Evolutionary conservation across 2,888 invertebrate genomes (phyloP).

Genomic region (Ypsolopha sequella): DNA sequence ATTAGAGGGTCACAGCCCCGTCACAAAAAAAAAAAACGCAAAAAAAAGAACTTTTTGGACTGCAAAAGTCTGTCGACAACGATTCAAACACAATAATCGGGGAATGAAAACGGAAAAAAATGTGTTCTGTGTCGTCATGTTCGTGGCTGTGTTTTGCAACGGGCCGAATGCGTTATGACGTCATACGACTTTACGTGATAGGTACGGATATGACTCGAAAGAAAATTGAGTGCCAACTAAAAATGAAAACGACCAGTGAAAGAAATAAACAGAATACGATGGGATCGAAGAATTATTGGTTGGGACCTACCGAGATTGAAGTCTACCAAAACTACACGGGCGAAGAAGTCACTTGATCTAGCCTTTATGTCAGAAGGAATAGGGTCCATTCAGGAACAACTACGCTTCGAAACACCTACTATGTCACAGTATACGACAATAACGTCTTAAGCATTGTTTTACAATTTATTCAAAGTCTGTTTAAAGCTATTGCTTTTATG

Average conservation of each 20-base stretch:
- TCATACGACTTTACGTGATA: slow-evolving; percentile 48
- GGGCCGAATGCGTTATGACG: background rate
- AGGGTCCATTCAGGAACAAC: slow-evolving; percentile 19
- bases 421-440: slow-evolving; percentile 19
- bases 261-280: slow-evolving; percentile 19
- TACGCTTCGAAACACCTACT: slow-evolving; percentile 25
- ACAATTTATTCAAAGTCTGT: slow-evolving; percentile 13
- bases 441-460: too few species aligned
- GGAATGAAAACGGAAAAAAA: slow-evolving; percentile 14
- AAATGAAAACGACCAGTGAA: slow-evolving; percentile 25
- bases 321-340: background rate
- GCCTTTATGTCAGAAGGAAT: background rate
- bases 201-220: slow-evolving; percentile 57
- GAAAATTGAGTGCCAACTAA: slow-evolving; percentile 32
- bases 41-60: slow-evolving; percentile 2
- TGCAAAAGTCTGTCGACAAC: slow-evolving; percentile 14
- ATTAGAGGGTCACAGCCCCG: background rate
- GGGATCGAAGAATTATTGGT: slow-evolving; percentile 18
- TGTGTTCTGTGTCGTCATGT: slow-evolving; percentile 16
- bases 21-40: background rate
- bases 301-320: slow-evolving; percentile 23
- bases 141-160: slow-evolving; percentile 45
- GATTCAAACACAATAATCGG: slow-evolving; percentile 20
- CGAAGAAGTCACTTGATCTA: background rate
- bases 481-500: slow-evolving; percentile 25